phyloP scores from a whole-genome alignment of 2,797 vertebrate species.

The Microctenopoma stevenorrisi region DNA sequence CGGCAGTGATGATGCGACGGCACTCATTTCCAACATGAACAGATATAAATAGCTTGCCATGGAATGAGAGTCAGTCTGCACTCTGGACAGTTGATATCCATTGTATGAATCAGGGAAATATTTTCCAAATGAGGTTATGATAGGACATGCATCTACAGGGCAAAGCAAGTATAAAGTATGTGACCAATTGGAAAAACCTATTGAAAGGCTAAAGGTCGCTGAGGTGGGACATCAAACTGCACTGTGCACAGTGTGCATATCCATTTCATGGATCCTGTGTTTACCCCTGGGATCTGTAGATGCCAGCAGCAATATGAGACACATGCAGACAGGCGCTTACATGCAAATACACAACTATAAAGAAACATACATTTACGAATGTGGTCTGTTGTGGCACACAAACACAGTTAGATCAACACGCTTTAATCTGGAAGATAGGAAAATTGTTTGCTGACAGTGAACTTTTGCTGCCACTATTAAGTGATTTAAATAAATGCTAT shows the following conservation, averaged over 20 bases:
- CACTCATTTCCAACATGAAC: constrained; percentile 11
- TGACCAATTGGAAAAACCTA: constrained; percentile 77
- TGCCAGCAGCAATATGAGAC: constrained; percentile 73
- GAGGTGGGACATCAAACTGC: constrained; percentile 72
- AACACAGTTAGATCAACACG: constrained; percentile 13
- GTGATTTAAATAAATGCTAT: constrained; percentile 2
- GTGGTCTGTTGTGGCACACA: constrained; percentile 21
- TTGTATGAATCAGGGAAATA: constrained; percentile 43
- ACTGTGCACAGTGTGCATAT: constrained; percentile 63
- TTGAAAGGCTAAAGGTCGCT: constrained; percentile 77
- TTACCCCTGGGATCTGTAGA: constrained; percentile 61
- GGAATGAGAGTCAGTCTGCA: background rate
- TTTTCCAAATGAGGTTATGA: constrained; percentile 58
- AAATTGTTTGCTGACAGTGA: constrained; percentile 9
- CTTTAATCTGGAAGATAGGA: constrained; percentile 31
- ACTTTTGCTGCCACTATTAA: constrained; percentile 26
- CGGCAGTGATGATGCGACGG: constrained; percentile 15
- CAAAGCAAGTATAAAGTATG: constrained; percentile 50
- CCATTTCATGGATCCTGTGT: constrained; percentile 66
- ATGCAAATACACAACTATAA: constrained; percentile 11
- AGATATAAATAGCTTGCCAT: constrained; percentile 16
- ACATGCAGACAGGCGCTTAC: constrained; percentile 16
- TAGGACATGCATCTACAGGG: constrained; percentile 17
- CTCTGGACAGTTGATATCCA: constrained; percentile 29
- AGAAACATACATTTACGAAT: constrained; percentile 24